These are phyloP conservation scores for Mus caroli DNA, from an alignment of 2,797 vertebrate species.

Conservation along the genomic window DNA sequence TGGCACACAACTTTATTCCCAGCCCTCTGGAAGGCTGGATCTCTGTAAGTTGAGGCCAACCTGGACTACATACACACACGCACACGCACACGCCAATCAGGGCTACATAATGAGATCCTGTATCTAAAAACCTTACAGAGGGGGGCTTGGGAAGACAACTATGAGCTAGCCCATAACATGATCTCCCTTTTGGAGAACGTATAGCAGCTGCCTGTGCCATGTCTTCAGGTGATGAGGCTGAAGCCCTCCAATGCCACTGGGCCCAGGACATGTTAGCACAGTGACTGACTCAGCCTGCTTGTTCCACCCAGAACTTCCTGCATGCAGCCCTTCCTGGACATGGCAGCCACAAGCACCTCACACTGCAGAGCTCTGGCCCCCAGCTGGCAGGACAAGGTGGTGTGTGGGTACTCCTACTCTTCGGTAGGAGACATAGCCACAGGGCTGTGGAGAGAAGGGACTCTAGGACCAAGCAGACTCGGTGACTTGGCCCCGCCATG, in stretches of 20 bases:
- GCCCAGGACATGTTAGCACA: not conserved
- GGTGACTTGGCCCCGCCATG: not conserved
- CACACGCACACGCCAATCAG: not conserved
- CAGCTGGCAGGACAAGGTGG: not conserved
- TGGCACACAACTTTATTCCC: not conserved
- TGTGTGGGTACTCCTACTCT: not conserved
- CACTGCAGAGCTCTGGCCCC: not conserved
- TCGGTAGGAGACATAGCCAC: not conserved
- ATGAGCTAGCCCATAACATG: not conserved
- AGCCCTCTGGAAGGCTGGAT: not conserved
- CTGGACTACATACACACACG: not conserved
- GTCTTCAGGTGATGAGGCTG: not conserved
- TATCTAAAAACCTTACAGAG: not conserved
- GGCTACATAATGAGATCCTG: not conserved
- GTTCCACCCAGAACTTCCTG: not conserved
- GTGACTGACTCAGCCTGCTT: not conserved
- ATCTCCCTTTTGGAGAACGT: constrained; percentile 10
- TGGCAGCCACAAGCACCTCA: not conserved
- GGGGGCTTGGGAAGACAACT: not conserved
- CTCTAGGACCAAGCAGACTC: not conserved
- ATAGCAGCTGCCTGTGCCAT: not conserved
- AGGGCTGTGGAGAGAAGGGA: rapidly evolving
- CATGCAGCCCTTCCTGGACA: not conserved
- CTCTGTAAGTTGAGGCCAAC: not conserved
- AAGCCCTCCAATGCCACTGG: not conserved